Percentiles rank a stretch among this genome's conserved stretches.
Evolutionary conservation across 2,888 invertebrate species (phyloP).

Genomic region (Candidula unifasciata): DNA sequence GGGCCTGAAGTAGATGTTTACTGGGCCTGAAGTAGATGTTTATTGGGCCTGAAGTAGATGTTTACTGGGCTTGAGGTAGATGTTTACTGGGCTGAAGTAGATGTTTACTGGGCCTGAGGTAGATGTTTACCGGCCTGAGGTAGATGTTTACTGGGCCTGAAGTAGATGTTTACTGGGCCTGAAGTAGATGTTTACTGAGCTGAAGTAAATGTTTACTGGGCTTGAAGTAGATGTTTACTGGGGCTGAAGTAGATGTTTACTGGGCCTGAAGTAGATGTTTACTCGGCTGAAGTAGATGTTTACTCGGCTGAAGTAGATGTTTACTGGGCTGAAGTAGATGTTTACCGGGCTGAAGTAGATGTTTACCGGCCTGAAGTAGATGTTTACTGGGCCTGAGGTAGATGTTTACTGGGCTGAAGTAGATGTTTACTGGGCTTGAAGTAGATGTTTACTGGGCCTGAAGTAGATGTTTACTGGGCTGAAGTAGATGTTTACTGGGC

Average conservation of each 20-base stretch:
- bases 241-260: constrained; percentile 50
- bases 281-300: not conserved
- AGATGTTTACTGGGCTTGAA: constrained; percentile 67
- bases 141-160: constrained; percentile 68
- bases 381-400: not conserved
- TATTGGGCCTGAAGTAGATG: constrained; percentile 63
- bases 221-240: constrained; percentile 2
- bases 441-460: not conserved
- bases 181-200: not conserved
- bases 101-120: not conserved
- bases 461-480: not conserved
- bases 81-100: constrained; percentile 63
- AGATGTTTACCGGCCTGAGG: no score
- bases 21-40: not conserved
- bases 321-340: constrained; percentile 63
- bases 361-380: constrained; percentile 53
- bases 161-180: not conserved
- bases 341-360: not conserved
- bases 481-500: constrained; percentile 72
- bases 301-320: no score
- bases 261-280: constrained; percentile 59
- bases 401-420: no score
- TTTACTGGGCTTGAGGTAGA: not conserved
- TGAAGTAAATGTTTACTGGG: no score
- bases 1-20: constrained; percentile 54